Evolutionary conservation across 2,888 invertebrate species (phyloP).

Genomic region (Tethea ocularis): DNA sequence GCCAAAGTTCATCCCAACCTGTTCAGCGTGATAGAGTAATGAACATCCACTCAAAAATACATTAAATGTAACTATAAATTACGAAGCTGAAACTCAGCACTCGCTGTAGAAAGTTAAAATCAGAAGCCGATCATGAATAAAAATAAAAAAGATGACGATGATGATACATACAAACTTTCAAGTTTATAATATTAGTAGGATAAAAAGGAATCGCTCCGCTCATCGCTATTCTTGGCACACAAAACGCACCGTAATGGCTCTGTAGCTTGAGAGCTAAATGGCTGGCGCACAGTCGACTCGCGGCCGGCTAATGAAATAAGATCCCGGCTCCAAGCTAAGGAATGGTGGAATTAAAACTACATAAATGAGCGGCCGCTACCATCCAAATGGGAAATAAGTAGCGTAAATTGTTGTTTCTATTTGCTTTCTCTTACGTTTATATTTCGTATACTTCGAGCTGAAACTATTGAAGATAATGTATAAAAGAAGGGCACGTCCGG

Average conservation of each 20-base stretch:
- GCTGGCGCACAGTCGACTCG: constrained; percentile 61
- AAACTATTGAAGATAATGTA: neutral
- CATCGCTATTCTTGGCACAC: constrained; percentile 11
- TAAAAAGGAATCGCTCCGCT: constrained; percentile 18
- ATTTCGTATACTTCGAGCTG: neutral
- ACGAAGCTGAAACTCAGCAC: too few relatives aligned
- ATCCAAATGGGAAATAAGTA: constrained; percentile 62
- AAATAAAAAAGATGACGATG: too few relatives aligned
- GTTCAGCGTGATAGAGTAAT: too few relatives aligned
- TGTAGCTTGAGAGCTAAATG: constrained; percentile 75
- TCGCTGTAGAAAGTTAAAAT: too few relatives aligned
- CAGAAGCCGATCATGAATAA: too few relatives aligned
- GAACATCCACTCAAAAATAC: too few relatives aligned
- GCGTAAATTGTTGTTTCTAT: constrained; percentile 38
- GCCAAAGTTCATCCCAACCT: too few relatives aligned
- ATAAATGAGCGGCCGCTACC: constrained; percentile 73
- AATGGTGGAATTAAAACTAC: constrained; percentile 83
- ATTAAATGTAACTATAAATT: too few relatives aligned
- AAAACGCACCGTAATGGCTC: constrained; percentile 31
- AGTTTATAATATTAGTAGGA: too few relatives aligned
- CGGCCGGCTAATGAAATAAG: constrained; percentile 82
- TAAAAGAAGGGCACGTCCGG: constrained; percentile 56
- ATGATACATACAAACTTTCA: too few relatives aligned
- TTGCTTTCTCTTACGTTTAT: constrained; percentile 1
- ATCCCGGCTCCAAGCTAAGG: constrained; percentile 76